Base-by-base conservation (phyloP, 2,888 invertebrate species). In the Elegia similella region DNA sequence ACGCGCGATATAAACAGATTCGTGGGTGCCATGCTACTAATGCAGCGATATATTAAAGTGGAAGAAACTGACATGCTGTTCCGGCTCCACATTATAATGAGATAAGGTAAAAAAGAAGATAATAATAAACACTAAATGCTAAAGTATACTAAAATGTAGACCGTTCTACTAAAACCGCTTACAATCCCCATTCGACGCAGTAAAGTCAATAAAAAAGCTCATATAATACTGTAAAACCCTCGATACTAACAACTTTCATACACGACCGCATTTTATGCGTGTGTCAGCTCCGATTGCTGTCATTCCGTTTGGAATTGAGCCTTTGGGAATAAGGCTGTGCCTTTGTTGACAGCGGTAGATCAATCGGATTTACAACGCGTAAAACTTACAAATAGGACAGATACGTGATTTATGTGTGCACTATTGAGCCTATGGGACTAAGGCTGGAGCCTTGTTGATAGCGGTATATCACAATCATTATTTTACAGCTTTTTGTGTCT, bases 301-400 rank as follows among this genome's bases (percentile, higher is more conserved):
- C 59, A 57, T 61, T 59, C 44, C 48, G 59, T 38, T 13, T 43
- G 59, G 58, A 57, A 63, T 63, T 54, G 59, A 59, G 53, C 62
- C 55, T 56, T 58, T 59, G 58, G 55, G 57, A 53, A 10, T 46
- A 29, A 12, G 42, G 56, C 13, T 38, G 30, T 6, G 29, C 57
- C 0, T 16, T 42, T 32, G 56, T 12, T 55, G 42, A 23, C 7
- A 50, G 61, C 30, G 46, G 10, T 2, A 16, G 42, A 13, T 46
- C 15, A 55, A 44, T 43, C 32, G 54, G 16, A 17, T 15, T 12
- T 50, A 32, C 29, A n/a, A 48, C 13, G 5, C 29, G 29, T 3
- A n/a, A 48, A 48, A 29, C 5, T 23, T 23, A 23, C 23, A 23
- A 23, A 23, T 5, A 23, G 2, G 5, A 23, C 23, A n/a, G n/a